Base-by-base conservation (phyloP, 2,113 vertebrate species). In the Rhabdomys dilectus region DNA sequence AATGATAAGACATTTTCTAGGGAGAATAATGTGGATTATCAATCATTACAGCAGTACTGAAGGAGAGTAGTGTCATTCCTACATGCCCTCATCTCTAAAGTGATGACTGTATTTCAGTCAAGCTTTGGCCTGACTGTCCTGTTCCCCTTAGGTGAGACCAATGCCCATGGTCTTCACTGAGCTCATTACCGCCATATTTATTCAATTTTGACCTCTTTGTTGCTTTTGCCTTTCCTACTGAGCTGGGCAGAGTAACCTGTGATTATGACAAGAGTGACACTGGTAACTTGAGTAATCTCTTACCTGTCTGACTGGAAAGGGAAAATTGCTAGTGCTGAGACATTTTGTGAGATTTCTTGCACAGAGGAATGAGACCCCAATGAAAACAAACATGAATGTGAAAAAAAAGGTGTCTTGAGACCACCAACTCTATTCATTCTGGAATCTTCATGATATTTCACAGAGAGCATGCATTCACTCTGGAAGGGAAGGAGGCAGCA, bases 11-110 rank as follows among this genome's bases (percentile, higher is more conserved):
- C 29, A 15, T 39, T 80, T 78, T 62, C n/a, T 42, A 31, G 51
- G 62, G 36, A 26, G 56, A 76, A 19, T 36, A 36, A 24, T 22
- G 29, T 45, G 31, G 19, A 56, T 87, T 51, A 51, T 51, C 51
- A 11, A 11, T 51, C 51, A 51, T 51, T 91, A 89, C 3, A 42
- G 95, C 91, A 51, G 80, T 89, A 85, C 70, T 36, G 36, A 51
- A 93, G 89, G 87, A 87, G 78, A 92, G 64, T 84, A 93, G 84
- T n/a, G n/a, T 12, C 76, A 66, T 78, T 24, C 62, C 29, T 68
- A 70, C 19, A 24, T 73, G 94, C 84, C 75, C 64, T 34, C 34
- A 53, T 92, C 81, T 95, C 24, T 53, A 51, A 36, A 75, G 66
- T 84, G 39, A 78, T 89, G 64, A 82, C 51, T 10, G n/a, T 78